These are phyloP conservation scores for Sphecodes monilicornis DNA, from an alignment of 2,888 invertebrate genomes.

Conservation along the genomic window DNA sequence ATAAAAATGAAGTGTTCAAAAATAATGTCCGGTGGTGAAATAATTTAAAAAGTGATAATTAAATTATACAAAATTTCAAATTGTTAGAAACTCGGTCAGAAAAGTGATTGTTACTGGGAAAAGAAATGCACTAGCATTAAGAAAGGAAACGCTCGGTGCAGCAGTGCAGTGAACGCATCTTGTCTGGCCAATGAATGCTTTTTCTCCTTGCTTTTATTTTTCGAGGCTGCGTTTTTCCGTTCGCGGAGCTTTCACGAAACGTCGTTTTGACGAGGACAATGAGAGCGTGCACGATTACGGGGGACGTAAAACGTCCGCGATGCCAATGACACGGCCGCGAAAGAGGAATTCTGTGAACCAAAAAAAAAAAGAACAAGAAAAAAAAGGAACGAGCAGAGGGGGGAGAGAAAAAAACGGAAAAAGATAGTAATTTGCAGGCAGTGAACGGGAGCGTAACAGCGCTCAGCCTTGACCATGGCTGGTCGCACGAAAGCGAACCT, in stretches of 20 bases:
- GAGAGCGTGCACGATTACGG: conserved; percentile 42
- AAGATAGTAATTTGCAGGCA: conserved; percentile 40
- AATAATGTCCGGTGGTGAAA: no score
- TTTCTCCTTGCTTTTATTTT: conserved; percentile 6
- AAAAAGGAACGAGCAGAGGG: not conserved
- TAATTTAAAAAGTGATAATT: no score
- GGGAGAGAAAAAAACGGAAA: not conserved
- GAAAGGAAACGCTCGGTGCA: not conserved
- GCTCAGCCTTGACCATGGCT: conserved; percentile 52
- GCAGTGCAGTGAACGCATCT: not conserved
- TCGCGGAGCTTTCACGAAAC: not conserved
- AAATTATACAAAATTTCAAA: no score
- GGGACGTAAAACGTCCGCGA: conserved; percentile 25
- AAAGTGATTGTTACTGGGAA: not conserved
- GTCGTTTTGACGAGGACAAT: conserved; percentile 26
- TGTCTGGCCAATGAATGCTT: not conserved
- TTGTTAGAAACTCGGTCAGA: no score
- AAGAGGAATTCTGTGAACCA: conserved; percentile 14
- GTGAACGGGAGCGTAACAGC: conserved; percentile 46
- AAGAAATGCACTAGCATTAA: not conserved
- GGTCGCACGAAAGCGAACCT: conserved; percentile 50
- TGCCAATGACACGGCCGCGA: conserved; percentile 34
- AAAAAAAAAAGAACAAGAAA: not conserved
- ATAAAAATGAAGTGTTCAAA: no score
- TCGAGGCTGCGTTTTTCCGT: not conserved